Base-by-base conservation (phyloP, 2,113 vertebrate species). In the Lepus timidus region DNA sequence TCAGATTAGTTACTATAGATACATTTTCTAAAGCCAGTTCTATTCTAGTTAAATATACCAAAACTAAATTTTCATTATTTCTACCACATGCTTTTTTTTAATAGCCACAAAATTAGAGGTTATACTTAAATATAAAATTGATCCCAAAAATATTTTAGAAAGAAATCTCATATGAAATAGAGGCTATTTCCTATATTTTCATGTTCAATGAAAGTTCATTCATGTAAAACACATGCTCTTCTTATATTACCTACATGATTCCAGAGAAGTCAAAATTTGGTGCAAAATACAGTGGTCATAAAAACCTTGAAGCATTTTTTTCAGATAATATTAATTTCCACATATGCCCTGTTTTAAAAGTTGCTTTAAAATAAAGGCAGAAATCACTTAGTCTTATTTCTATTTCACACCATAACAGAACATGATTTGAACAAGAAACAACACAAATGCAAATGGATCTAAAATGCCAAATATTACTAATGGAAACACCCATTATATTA, bases 41-140 rank as follows among this genome's bases (percentile, higher is more conserved):
- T 4, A 76, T 74, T 76, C 8, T 79, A 65, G 13, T 89, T 68
- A 91, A 79, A 27, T 39, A 88, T 16, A 82, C 5, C 2, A 58
- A 88, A 67, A 76, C 58, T 58, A 20, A 64, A 52, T 87, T 93
- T 67, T 22, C 23, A 22, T 73, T 67, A 62, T 52, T 76, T 91
- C 8, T 0, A 91, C 11, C 33, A 36, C 9, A 27, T 44, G 20
- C 9, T 2, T 95, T 64, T 64, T 49, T 67, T 71, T 5, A 94
- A 75, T 71, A 92, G 79, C 83, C 25, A 90, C 62, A 90, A 82
- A 94, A 27, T n/a, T 87, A 81, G 29, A 88, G 1, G 4, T 65
- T 92, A 70, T 49, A 61, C 14, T 93, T 93, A 90, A 90, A 31
- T 88, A 79, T 82, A 75, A 92, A 92, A 44, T 71, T 94, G 27